Base-by-base conservation (phyloP, 2,888 invertebrate genomes). In the Nemoura dubitans region DNA sequence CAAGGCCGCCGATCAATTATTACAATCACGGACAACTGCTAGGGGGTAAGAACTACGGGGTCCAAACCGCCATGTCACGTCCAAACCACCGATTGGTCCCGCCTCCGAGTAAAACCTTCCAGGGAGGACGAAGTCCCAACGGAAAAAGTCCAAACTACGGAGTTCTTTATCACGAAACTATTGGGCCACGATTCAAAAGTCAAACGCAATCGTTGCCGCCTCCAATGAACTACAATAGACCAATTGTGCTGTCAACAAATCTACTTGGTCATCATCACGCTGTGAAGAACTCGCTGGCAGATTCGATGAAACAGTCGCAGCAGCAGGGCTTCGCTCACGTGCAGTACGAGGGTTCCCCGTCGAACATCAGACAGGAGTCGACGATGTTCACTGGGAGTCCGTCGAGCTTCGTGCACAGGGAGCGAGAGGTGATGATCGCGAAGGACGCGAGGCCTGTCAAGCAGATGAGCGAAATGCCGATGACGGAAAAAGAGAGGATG, bases 261-360 rank as follows among this genome's bases (percentile, higher is more conserved):
- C 26, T 29, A 14, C 28, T 84, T 21, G 27, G 28, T 27, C 84
- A 84, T 76, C 84, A 84, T 76, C 84, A 84, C 76, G 84, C 84
- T 27, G 84, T 84, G 14, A 43, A 84, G 29, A 84, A 84, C 76
- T 43, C 84, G 16, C 6, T 76, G 28, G 29, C 59, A 27, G 59
- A 29, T 1, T 59, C 14, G 3, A 6, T 21, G 81, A 81, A 81
- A 28, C 81, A 81, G 1, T 29, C 26, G 28, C 81, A 21, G 5
- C 29, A 81, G n/a, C 29, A 28, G 28, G 81, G 81, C 3, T n/a
- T 29, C 29, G 30, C 29, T 0, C 81, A 81, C 28, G n/a, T 81
- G 6, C 81, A 81, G 16, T 30, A 81, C 81, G 81, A 81, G 30
- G 28, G n/a, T 29, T 28, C 81, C 29, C 81, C 81, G 21, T 81